A percentile compares a stretch with the other conserved stretches of the same genome.
These are phyloP conservation scores for Lamellibrachia luymesi DNA, from an alignment of 1,140 invertebrate genomes.

Conservation along the genomic window DNA sequence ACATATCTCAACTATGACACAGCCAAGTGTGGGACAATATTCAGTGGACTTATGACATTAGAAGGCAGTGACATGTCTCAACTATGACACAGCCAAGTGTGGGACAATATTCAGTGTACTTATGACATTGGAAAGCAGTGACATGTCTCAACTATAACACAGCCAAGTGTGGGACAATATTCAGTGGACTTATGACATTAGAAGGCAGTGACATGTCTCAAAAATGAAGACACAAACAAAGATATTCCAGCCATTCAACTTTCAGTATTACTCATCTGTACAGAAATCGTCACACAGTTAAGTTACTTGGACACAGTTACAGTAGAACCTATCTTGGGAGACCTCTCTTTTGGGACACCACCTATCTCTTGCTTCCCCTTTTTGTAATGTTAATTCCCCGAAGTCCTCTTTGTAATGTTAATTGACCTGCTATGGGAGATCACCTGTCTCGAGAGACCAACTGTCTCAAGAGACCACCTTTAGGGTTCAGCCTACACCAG, in stretches of 20 bases:
- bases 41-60: neutral
- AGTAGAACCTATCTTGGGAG: no score
- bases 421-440: no score
- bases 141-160: neutral
- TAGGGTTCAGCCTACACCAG: no score
- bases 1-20: neutral
- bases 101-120: neutral
- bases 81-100: neutral
- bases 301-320: no score
- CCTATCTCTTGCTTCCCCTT: no score
- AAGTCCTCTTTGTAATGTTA: no score
- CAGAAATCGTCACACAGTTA: neutral
- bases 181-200: neutral
- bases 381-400: no score
- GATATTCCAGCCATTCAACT: neutral
- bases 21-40: no score
- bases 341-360: no score
- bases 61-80: neutral
- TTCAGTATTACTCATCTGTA: neutral
- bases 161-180: no score
- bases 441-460: no score
- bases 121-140: neutral
- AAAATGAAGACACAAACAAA: neutral
- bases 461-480: no score
- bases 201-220: neutral